These are phyloP conservation scores for Dipodomys spectabilis DNA, from an alignment of 2,113 vertebrate genomes.

Conservation along the genomic window DNA sequence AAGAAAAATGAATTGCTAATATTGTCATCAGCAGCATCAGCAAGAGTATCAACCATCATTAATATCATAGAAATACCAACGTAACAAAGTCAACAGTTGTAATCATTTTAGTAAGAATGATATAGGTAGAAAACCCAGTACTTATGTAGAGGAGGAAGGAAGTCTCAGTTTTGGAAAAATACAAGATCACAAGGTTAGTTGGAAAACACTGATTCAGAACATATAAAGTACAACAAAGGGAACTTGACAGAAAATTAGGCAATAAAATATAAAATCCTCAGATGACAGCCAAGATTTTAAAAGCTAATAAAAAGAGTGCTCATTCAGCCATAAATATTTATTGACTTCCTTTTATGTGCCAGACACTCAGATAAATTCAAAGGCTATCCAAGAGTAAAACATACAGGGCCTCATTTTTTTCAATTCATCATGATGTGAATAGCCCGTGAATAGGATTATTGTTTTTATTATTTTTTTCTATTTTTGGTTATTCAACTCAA, in stretches of 20 bases:
- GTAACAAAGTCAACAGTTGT: not conserved
- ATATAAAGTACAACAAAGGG: not conserved
- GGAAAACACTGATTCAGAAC: not conserved
- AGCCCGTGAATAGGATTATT: not conserved
- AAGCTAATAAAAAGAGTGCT: constrained; percentile 27
- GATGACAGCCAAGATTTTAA: not conserved
- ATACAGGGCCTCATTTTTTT: not conserved
- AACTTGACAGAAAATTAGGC: constrained; percentile 18
- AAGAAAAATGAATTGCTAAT: not conserved
- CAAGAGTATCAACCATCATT: not conserved
- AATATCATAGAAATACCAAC: not conserved
- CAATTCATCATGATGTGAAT: not conserved
- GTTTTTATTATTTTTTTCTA: not conserved
- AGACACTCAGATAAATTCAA: not conserved
- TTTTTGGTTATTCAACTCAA: not conserved
- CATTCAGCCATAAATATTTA: constrained; percentile 44
- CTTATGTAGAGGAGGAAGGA: not conserved
- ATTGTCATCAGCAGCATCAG: not conserved
- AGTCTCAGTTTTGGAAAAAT: not conserved
- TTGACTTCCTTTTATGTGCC: not conserved
- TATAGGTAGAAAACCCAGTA: not conserved
- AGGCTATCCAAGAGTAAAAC: not conserved
- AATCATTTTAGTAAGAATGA: not conserved
- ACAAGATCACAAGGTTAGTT: not conserved
- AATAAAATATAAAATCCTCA: constrained; percentile 3